A percentile compares a stretch with the other conserved stretches of the same genome.
Evolutionary conservation across 2,113 vertebrate species (phyloP).

Genomic region (Cairina moschata): DNA sequence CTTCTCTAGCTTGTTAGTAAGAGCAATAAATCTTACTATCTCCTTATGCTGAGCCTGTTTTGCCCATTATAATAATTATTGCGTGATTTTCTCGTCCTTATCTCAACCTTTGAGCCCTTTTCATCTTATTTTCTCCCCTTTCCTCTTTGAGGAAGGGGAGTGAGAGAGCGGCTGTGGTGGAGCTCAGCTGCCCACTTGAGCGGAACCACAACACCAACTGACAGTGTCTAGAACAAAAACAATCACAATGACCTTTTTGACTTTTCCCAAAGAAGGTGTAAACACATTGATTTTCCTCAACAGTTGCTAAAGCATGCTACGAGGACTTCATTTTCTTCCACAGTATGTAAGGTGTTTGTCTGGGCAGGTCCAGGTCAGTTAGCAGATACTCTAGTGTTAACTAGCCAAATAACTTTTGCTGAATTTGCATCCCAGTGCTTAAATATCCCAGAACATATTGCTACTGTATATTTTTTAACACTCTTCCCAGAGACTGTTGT

Average conservation of each 20-base stretch:
- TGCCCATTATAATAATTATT: too few relatives aligned
- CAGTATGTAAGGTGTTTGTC: fast-evolving
- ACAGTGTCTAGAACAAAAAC: neutral
- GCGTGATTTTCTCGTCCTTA: too few relatives aligned
- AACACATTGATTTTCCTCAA: neutral
- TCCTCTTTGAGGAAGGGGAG: too few relatives aligned
- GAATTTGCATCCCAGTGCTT: neutral
- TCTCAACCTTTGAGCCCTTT: too few relatives aligned
- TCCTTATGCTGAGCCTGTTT: too few relatives aligned
- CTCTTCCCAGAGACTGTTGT: neutral
- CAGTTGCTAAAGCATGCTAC: fast-evolving
- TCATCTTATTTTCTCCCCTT: too few relatives aligned
- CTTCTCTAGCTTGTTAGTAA: too few relatives aligned
- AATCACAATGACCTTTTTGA: neutral
- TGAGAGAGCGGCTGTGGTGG: too few relatives aligned
- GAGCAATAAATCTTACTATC: too few relatives aligned
- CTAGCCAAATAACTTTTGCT: neutral
- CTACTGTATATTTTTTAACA: neutral
- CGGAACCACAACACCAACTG: too few relatives aligned
- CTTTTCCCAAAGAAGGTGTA: neutral
- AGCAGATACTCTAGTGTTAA: neutral
- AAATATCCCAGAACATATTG: neutral
- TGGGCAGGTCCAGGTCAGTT: neutral
- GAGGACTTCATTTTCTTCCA: neutral
- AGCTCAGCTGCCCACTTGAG: too few relatives aligned